These are phyloP conservation scores for Coelinius sp. DNA, from an alignment of 2,888 invertebrate genomes.

Conservation along the genomic window DNA sequence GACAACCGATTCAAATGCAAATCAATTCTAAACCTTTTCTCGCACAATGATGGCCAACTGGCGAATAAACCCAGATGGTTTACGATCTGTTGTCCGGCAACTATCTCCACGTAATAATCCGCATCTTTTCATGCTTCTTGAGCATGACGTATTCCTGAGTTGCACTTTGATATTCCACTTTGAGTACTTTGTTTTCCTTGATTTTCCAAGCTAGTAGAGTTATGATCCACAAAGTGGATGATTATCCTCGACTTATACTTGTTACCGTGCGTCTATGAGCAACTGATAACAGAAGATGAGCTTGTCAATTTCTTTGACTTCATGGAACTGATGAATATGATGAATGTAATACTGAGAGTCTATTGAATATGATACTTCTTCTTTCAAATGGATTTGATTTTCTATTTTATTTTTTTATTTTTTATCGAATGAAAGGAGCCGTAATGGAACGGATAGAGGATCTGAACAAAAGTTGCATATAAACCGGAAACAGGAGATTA, in stretches of 20 bases:
- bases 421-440: no score
- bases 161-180: constrained; percentile 10
- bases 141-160: constrained; percentile 45
- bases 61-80: constrained; percentile 47
- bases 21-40: constrained; percentile 37
- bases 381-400: not conserved
- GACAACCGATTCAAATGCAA: constrained; percentile 22
- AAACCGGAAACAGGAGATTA: no score
- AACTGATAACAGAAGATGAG: not conserved
- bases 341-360: not conserved
- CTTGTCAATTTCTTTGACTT: not conserved
- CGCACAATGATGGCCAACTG: constrained; percentile 44
- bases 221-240: not conserved
- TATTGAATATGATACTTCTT: not conserved
- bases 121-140: constrained; percentile 41
- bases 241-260: not conserved
- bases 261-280: not conserved
- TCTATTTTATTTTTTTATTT: not conserved
- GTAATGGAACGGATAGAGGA: no score
- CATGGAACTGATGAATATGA: not conserved
- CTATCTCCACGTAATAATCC: constrained; percentile 30
- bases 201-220: not conserved
- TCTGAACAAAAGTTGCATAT: no score
- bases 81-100: constrained; percentile 46
- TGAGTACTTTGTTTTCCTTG: not conserved